A percentile compares a stretch with the other conserved stretches of the same genome.
Conservation (phyloP, 2,113 vertebrate species). For the Bungarus multicinctus region DNA sequence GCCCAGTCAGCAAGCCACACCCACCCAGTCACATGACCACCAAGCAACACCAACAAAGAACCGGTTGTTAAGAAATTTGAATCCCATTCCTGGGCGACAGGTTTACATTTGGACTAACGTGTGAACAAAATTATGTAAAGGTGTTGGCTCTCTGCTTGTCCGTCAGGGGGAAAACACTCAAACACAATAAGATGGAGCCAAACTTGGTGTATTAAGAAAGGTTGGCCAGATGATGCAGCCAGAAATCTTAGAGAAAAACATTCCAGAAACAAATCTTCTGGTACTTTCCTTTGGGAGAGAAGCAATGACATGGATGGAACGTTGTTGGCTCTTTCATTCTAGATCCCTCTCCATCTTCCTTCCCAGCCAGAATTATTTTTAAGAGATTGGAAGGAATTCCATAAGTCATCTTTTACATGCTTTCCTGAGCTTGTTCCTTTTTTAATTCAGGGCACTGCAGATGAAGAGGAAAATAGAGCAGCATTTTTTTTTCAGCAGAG, state of each 20-base stretch:
- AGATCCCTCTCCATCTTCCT: not conserved
- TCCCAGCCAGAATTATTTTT: not conserved
- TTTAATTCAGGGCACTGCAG: not conserved
- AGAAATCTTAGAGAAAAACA: not conserved
- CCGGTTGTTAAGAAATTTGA: too few species aligned
- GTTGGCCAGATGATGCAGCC: not conserved
- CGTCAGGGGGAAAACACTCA: not conserved
- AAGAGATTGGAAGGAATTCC: not conserved
- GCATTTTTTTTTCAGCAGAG: not conserved
- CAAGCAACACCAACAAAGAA: too few species aligned
- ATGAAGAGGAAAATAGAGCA: not conserved
- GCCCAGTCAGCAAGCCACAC: too few species aligned
- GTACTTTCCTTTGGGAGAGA: not conserved
- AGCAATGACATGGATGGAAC: not conserved
- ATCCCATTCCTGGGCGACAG: not conserved
- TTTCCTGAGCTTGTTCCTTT: not conserved
- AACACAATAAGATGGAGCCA: not conserved
- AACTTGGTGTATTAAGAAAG: not conserved
- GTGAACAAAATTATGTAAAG: not conserved
- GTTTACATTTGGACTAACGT: not conserved
- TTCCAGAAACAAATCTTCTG: not conserved
- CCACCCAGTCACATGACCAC: too few species aligned
- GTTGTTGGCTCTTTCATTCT: not conserved
- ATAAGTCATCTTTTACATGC: not conserved
- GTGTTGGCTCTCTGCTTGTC: not conserved